These are phyloP conservation scores for Psittacula cyanocephala DNA, from an alignment of 2,113 vertebrate genomes.

Conservation along the genomic window DNA sequence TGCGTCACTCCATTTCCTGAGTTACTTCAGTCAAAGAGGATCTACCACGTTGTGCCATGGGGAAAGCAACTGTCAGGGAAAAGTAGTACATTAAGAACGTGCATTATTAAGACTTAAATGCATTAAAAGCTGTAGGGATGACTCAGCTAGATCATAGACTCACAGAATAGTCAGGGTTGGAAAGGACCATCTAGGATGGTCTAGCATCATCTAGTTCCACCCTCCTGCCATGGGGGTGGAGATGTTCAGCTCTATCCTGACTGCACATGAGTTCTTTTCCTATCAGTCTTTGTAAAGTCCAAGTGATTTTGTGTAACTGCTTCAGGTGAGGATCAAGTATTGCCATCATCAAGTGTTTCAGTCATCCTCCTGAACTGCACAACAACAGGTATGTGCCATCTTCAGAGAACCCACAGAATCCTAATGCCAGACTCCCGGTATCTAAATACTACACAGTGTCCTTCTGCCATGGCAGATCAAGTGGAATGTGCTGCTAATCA, in stretches of 20 bases:
- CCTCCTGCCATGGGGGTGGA: background rate
- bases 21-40: background rate
- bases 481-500: background rate
- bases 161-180: background rate
- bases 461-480: background rate
- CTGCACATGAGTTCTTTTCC: background rate
- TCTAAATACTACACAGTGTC: background rate
- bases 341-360: background rate
- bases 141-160: background rate
- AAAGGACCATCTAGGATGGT: background rate
- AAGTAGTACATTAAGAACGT: background rate
- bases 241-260: background rate
- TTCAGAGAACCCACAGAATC: background rate
- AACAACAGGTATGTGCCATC: rapidly evolving
- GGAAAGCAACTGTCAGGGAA: background rate
- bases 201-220: background rate
- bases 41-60: background rate
- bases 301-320: background rate
- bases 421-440: background rate
- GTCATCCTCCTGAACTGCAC: background rate
- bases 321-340: background rate
- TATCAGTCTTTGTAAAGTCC: background rate
- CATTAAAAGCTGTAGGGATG: background rate
- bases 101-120: background rate
- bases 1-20: background rate